Percentiles rank a stretch among this genome's conserved stretches.
Conservation (phyloP, 1,140 invertebrate species). For the Drosophila gunungcola region DNA sequence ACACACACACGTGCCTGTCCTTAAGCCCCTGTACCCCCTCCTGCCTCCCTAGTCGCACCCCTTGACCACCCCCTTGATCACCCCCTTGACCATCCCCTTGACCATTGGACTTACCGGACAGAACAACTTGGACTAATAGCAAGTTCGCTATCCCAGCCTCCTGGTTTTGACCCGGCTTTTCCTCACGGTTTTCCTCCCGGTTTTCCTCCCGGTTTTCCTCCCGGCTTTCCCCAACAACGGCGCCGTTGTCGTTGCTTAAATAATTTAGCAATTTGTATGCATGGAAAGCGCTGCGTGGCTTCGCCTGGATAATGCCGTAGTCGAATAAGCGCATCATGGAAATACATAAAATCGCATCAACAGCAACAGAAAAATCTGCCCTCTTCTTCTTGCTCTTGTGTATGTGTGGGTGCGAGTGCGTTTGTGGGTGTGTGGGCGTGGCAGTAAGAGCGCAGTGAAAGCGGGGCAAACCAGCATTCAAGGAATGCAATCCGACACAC, state of each 20-base stretch:
- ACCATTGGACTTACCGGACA: constrained; percentile 55
- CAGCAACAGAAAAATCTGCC: constrained; percentile 42
- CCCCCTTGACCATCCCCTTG: not conserved
- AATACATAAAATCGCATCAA: constrained; percentile 82
- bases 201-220: not conserved
- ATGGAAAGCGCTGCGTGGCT: constrained; percentile 75
- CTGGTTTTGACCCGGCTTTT: not conserved
- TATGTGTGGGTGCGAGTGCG: not conserved
- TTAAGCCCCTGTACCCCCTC: constrained; percentile 34
- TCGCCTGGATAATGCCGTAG: constrained; percentile 67
- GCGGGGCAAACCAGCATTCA: constrained; percentile 70
- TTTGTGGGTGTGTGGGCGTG: not conserved
- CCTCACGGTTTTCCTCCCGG: constrained; percentile 1
- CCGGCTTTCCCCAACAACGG: constrained; percentile 5
- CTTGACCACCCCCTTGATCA: too few species aligned
- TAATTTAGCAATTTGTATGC: constrained; percentile 83
- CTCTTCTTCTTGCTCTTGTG: constrained; percentile 1
- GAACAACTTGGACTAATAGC: constrained; percentile 74
- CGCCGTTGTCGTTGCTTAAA: constrained; percentile 64
- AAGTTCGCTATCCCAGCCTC: constrained; percentile 12
- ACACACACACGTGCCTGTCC: constrained; percentile 34
- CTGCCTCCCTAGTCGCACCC: too few species aligned
- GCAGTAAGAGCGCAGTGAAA: constrained; percentile 60
- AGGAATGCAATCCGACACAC: constrained; percentile 70
- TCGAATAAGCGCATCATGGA: constrained; percentile 80